These are phyloP conservation scores for Catalaphyllia jardinei DNA, from an alignment of 64 coral and sea anemone genomes.

Conservation along the genomic window DNA sequence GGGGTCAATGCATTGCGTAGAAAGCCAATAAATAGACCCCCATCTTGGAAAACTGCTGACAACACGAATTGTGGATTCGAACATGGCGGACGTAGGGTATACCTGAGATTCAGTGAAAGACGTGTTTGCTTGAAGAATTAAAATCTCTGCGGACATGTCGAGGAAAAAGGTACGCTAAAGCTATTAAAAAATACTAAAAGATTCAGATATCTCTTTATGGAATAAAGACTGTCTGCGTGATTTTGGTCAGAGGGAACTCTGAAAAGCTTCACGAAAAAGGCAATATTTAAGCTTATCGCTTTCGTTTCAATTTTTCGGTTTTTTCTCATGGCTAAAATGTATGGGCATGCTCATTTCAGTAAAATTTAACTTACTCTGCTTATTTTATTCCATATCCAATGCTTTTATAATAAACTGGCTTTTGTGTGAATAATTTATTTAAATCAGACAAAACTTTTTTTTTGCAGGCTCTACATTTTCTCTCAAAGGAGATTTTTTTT, in stretches of 20 bases:
- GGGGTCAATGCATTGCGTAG: background rate
- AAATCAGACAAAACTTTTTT: too few relatives aligned
- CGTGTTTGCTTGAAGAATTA: background rate
- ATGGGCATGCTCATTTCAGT: too few relatives aligned
- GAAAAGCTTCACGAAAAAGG: background rate
- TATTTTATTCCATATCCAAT: too few relatives aligned
- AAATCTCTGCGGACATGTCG: background rate
- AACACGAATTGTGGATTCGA: slow-evolving; percentile 28
- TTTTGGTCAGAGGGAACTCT: background rate
- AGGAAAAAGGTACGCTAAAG: slow-evolving; percentile 1
- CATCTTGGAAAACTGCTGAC: slow-evolving; percentile 7
- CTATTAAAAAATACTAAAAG: background rate
- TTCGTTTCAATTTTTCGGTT: too few relatives aligned
- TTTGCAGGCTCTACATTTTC: too few relatives aligned
- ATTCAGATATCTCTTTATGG: background rate
- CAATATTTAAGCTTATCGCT: too few relatives aligned
- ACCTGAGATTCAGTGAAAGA: background rate
- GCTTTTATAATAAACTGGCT: too few relatives aligned
- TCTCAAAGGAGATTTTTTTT: too few relatives aligned
- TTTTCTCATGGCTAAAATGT: too few relatives aligned
- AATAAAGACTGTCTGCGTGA: background rate
- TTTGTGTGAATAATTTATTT: too few relatives aligned
- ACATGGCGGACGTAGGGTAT: slow-evolving; percentile 16
- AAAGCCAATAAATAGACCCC: background rate
- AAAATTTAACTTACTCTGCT: too few relatives aligned